Evolutionary conservation across 2,888 invertebrate genomes (phyloP), one percentile per base, ranked within the genome.

Genomic region (Koerneria pararmatus): DNA sequence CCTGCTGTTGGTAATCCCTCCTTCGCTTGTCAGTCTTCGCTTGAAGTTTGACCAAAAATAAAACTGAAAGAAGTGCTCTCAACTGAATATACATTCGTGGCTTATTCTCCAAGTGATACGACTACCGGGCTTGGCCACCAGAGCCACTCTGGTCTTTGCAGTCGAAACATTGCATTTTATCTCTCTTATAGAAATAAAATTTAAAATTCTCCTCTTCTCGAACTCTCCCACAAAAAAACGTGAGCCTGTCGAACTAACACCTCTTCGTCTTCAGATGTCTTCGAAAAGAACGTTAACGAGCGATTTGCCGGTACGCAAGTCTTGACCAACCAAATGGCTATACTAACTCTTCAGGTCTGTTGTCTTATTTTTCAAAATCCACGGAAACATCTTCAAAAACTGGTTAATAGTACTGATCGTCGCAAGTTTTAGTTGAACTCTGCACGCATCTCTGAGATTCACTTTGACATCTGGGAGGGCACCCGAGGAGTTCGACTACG

Each of bases 291-390:
- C 11, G 78, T 78, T 60, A 67, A 66, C n/a, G 64, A 64, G 32
- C 72, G 75, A 34, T 79, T 80, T 57, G 76, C 75, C 41, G 78
- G 74, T 2, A 73, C 77, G n/a, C 78, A 80, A 62, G 67, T 80
- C 27, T 74, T 75, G 54, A 72, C 77, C 0, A 66, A 74, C 53
- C 79, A 80, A 60, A 71, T 76, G 34, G 75, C 77, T 15, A 78
- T 75, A 15, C 70, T 80, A 19, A 67, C 76, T 29, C 68, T 69
- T n/a, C 61, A 66, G 37, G 70, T 70, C 29, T 22, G 31, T 37
- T 27, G 53, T 19, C n/a, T n/a, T n/a, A 54, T 54, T 4, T 27
- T 3, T 54, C 19, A 24, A n/a, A n/a, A n/a, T n/a, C n/a, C n/a
- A 6, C 5, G 59, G 1, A 37, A 24, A 5, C 1, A 48, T 27